Percentiles rank a stretch among this genome's conserved stretches.
Evolutionary conservation across 2,113 vertebrate species (phyloP).

Genomic region (Xyrauchen texanus): DNA sequence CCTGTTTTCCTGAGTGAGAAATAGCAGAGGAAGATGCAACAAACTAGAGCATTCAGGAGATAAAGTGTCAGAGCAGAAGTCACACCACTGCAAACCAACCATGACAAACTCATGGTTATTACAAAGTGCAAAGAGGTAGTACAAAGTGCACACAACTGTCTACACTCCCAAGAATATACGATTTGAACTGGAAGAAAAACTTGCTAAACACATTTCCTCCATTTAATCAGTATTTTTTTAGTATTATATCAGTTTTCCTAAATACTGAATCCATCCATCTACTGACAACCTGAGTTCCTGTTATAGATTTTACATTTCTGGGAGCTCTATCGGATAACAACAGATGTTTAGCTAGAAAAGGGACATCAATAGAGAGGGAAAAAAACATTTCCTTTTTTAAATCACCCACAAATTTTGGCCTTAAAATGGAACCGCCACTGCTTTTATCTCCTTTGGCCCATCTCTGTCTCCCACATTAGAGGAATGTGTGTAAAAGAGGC

Average conservation of each 20-base stretch:
- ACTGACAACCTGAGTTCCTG: no score
- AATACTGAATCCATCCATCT: no score
- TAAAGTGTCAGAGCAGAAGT: no score
- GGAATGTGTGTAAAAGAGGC: conserved; percentile 44
- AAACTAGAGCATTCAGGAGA: conserved; percentile 10
- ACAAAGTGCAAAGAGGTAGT: no score
- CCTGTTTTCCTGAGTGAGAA: conserved; percentile 36
- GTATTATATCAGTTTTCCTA: no score
- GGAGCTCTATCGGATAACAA: neutral
- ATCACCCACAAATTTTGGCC: conserved; percentile 8
- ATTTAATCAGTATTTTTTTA: no score
- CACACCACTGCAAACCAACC: no score
- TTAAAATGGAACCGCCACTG: conserved; percentile 28
- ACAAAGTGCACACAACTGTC: neutral
- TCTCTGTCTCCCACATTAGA: conserved; percentile 12
- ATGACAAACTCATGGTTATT: no score
- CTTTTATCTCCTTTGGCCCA: neutral
- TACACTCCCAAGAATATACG: neutral
- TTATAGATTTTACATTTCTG: no score
- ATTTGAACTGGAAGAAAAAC: neutral
- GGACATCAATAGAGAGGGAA: no score
- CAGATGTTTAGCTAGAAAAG: neutral
- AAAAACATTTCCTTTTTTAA: no score
- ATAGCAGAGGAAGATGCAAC: conserved; percentile 23
- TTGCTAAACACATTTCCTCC: no score